A percentile compares a stretch with the other conserved stretches of the same genome.
phyloP scores from a whole-genome alignment of 2,797 vertebrate genomes.

The Calcarius lapponicus region DNA sequence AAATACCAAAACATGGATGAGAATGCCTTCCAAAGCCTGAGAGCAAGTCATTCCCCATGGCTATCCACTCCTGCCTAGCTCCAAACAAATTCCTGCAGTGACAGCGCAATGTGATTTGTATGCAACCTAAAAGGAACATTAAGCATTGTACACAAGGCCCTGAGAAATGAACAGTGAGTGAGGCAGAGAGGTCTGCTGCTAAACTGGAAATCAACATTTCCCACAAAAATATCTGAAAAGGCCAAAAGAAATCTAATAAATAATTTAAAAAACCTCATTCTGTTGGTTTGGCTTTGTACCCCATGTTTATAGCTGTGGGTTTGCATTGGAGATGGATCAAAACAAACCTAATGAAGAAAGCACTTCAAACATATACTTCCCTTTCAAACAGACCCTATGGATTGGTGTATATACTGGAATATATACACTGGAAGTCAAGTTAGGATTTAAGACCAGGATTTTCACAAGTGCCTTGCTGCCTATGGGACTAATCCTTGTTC shows the following conservation, averaged over 20 bases:
- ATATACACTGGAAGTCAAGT: background rate
- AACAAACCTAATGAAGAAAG: background rate
- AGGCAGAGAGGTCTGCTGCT: background rate
- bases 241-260: background rate
- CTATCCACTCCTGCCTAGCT: constrained; percentile 35
- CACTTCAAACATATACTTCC: background rate
- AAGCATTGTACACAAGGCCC: background rate
- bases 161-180: background rate
- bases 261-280: background rate
- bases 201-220: background rate
- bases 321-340: background rate
- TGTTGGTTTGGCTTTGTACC: background rate
- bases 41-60: background rate
- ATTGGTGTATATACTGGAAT: background rate
- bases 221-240: background rate
- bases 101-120: constrained; percentile 36
- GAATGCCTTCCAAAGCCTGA: constrained; percentile 10
- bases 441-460: background rate
- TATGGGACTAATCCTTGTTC: background rate
- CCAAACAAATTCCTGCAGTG: constrained; percentile 54
- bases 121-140: background rate
- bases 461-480: background rate
- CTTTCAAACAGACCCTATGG: background rate
- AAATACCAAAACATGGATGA: background rate
- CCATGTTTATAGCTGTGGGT: background rate